Evolutionary conservation across 2,888 invertebrate species (phyloP).

Genomic region (Volucella bombylans): DNA sequence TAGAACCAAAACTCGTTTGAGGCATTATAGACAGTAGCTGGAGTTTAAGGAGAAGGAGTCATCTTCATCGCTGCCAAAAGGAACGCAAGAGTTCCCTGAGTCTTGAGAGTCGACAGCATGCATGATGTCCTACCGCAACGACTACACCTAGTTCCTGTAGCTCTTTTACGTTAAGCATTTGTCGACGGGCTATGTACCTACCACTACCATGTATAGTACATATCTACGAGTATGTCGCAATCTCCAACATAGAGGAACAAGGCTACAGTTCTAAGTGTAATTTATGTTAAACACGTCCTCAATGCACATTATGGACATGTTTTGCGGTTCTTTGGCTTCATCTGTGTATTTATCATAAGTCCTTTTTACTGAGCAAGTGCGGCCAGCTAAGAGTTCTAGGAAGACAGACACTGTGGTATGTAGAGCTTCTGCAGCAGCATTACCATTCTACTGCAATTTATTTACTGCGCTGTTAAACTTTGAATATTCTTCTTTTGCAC

Average conservation of each 20-base stretch:
- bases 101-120: conserved; percentile 55
- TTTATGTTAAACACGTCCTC: conserved; percentile 75
- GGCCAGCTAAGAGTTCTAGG: conserved; percentile 24
- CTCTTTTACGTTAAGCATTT: too few relatives aligned
- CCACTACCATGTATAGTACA: too few relatives aligned
- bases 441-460: not conserved
- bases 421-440: not conserved
- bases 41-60: conserved; percentile 14
- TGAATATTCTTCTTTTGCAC: too few relatives aligned
- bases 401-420: not conserved
- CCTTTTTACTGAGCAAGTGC: conserved; percentile 48
- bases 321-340: conserved; percentile 69
- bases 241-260: not conserved
- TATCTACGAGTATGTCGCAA: too few relatives aligned
- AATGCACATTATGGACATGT: conserved; percentile 75
- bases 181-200: too few relatives aligned
- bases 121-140: conserved; percentile 64
- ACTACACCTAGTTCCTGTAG: too few relatives aligned
- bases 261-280: conserved; percentile 72
- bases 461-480: too few relatives aligned
- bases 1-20: conserved; percentile 61
- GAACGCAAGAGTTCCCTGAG: conserved; percentile 46
- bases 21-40: conserved; percentile 38
- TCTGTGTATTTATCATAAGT: conserved; percentile 47
- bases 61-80: conserved; percentile 49